Evolutionary conservation across 2,797 vertebrate genomes (phyloP).

Genomic region (Pampus argenteus): DNA sequence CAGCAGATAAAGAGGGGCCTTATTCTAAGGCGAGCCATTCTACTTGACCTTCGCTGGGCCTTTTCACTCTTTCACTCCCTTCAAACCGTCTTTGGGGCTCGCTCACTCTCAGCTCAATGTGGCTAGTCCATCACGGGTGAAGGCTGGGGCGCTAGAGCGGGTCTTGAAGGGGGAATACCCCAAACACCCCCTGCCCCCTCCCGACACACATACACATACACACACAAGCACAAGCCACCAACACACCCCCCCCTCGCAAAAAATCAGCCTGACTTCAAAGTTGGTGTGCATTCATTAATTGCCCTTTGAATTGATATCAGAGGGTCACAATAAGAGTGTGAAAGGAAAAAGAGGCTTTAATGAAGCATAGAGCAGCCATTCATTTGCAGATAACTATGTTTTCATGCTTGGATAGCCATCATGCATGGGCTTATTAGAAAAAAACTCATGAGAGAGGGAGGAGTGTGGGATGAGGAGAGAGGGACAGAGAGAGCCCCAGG

Average conservation of each 20-base stretch:
- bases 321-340: slow-evolving; percentile 98
- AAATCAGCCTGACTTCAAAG: slow-evolving; percentile 94
- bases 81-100: slow-evolving; percentile 95
- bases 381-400: slow-evolving; percentile 98
- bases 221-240: slow-evolving; percentile 35
- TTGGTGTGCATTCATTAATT: slow-evolving; percentile 99
- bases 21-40: slow-evolving; percentile 95
- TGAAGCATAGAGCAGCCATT: slow-evolving; percentile 98
- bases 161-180: slow-evolving; percentile 74
- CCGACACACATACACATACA: slow-evolving; percentile 25
- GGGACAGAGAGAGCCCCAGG: slow-evolving; percentile 65
- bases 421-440: slow-evolving; percentile 79
- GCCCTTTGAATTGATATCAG: slow-evolving; percentile 99
- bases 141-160: slow-evolving; percentile 66
- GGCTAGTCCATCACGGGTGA: slow-evolving; percentile 92
- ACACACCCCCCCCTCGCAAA: slow-evolving; percentile 75
- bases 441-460: slow-evolving; percentile 83
- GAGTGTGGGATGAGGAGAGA: slow-evolving; percentile 49
- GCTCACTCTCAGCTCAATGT: slow-evolving; percentile 87
- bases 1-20: slow-evolving; percentile 96
- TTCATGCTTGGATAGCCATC: slow-evolving; percentile 93
- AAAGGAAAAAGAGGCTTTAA: slow-evolving; percentile 98
- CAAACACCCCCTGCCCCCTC: slow-evolving; percentile 54
- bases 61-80: slow-evolving; percentile 96
- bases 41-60: slow-evolving; percentile 98